Conservation (phyloP, 2,888 invertebrate species). For the Leptarthrus brevirostris region DNA sequence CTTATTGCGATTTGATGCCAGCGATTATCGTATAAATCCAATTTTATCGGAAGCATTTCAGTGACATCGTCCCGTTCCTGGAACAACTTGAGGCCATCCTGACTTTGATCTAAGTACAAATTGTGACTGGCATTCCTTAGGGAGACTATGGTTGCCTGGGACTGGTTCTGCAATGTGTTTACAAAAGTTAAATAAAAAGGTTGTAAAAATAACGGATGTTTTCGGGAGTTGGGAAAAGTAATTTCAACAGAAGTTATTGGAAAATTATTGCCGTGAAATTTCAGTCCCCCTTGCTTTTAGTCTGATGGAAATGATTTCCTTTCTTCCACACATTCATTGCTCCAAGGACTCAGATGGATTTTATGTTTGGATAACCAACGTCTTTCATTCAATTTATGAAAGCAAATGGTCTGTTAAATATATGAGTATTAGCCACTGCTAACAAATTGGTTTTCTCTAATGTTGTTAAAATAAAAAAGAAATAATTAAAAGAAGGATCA, state of each 20-base stretch:
- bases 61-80: conserved; percentile 66
- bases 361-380: no score
- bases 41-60: conserved; percentile 67
- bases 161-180: conserved; percentile 3
- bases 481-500: no score
- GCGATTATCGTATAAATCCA: conserved; percentile 66
- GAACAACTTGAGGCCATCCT: conserved; percentile 64
- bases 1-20: conserved; percentile 68
- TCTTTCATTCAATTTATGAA: no score
- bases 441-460: no score
- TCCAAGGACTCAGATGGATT: no score
- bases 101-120: conserved; percentile 64
- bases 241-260: background rate
- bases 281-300: no score
- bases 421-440: no score
- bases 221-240: background rate
- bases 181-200: background rate
- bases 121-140: conserved; percentile 65
- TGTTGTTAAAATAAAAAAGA: no score
- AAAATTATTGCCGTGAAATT: background rate
- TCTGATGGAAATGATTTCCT: no score
- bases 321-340: no score
- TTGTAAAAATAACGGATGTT: background rate
- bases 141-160: conserved; percentile 57
- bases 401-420: no score